Evolutionary conservation across 2,888 invertebrate genomes (phyloP).

Genomic region (Lycaena phlaeas): DNA sequence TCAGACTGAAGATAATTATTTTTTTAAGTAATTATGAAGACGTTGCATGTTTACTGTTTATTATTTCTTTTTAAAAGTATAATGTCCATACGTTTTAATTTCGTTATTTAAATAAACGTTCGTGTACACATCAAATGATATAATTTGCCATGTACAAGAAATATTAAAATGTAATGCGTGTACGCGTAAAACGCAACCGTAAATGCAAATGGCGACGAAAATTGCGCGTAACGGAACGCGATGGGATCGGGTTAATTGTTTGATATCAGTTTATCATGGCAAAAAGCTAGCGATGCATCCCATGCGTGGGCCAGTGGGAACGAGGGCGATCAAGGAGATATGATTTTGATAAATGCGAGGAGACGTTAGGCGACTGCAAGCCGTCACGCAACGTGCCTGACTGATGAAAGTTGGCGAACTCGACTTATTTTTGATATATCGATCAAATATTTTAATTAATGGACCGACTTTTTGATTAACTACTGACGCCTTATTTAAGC

Average conservation of each 20-base stretch:
- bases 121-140: too few species aligned
- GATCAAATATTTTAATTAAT: slow-evolving; percentile 1
- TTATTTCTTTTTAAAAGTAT: too few species aligned
- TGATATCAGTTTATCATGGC: slow-evolving; percentile 37
- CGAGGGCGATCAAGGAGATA: slow-evolving; percentile 29
- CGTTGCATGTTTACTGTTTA: too few species aligned
- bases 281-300: slow-evolving; percentile 62
- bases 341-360: slow-evolving; percentile 35
- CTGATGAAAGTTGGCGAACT: neutral
- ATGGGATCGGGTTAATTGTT: slow-evolving; percentile 48
- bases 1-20: slow-evolving; percentile 2
- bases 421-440: slow-evolving; percentile 8
- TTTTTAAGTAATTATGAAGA: too few species aligned
- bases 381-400: slow-evolving; percentile 34
- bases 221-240: slow-evolving; percentile 41
- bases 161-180: slow-evolving; percentile 26
- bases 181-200: slow-evolving; percentile 40
- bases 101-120: too few species aligned
- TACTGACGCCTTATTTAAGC: too few species aligned
- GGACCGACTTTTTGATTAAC: too few species aligned
- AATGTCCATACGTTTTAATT: too few species aligned
- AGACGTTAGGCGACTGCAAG: slow-evolving; percentile 28
- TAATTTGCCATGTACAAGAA: neutral
- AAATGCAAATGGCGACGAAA: slow-evolving; percentile 60
- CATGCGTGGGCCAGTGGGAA: slow-evolving; percentile 23